Base-by-base conservation (phyloP, 2,113 vertebrate species). In the Agelaius tricolor region DNA sequence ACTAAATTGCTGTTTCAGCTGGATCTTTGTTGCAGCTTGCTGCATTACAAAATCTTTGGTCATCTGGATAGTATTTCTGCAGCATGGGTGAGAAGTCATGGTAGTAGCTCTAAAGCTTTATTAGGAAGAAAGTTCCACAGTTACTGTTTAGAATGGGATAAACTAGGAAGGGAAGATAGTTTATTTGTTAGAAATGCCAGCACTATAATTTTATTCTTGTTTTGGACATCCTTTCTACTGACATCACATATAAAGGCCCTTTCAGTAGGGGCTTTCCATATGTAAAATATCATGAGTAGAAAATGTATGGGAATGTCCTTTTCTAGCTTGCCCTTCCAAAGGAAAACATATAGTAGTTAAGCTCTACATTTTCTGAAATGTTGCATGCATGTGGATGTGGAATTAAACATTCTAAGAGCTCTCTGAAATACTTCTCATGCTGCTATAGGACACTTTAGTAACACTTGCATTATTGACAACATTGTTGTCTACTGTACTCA, bases 11-110 rank as follows among this genome's bases (percentile, higher is more conserved):
- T 95, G 88, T 82, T 96, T 96, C 96, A 93, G 83, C 93, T 90
- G 90, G 76, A 43, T 92, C 65, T 96, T 84, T 94, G 94, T 90
- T 97, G 83, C 79, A 90, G 90, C 96, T 95, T 95, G 94, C 82
- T 96, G 82, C 80, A 89, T 93, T 96, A 84, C 93, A 87, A 90
- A 94, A 89, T 84, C 88, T 82, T 96, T 93, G 96, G 94, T 90
- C 95, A 87, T 94, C 62, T 54, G 83, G 61, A 72, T 78, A 90
- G 72, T 69, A 89, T 94, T 93, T 93, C 86, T 81, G 76, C 30
- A 92, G 49, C 65, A 81, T 0, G 73, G 58, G 57, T 89, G 92
- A 93, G 76, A 93, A 95, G 73, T 78, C 72, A 68, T 0, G 2
- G 82, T 51, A 58, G 87, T 31, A 78, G 67, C 62, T 94, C 67